Evolutionary conservation across 1,140 invertebrate genomes (phyloP), one percentile per base, ranked within the genome.

Genomic region (Drosophila ambigua): DNA sequence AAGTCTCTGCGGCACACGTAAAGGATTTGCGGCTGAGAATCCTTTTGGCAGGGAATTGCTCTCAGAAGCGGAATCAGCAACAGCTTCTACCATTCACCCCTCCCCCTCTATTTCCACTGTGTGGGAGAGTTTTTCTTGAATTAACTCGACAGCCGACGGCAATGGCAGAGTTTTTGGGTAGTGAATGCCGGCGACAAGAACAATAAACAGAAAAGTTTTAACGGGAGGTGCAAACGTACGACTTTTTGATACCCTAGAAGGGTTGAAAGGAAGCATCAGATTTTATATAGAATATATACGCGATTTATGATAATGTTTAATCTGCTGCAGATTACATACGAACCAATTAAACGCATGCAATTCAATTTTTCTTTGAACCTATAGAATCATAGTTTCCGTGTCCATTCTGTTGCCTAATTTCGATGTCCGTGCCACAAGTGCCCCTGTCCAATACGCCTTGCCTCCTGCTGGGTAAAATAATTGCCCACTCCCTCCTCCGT

Each of bases 1-100:
- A 81, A 68, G 84, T 79, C 79, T 44, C 52, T n/a, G 50, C 62
- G 69, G 74, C 74, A 82, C 82, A 75, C 76, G 80, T 61, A 76
- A 84, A 84, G 80, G 81, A 71, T 77, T 87, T 68, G 48, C 78
- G 59, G 71, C 68, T 55, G 44, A 45, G 63, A 78, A 85, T 80
- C 81, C 81, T 80, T 85, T 50, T 39, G 45, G 16, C 23, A 26
- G 41, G 13, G 20, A 73, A 72, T 39, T 57, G 50, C 49, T 66
- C 67, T 72, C 11, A 24, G 28, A 57, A 53, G 71, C 58, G 65
- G 65, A 68, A 68, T 68, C 65, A 54, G 65, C 65, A 68, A 68
- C 65, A 68, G 65, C 65, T 69, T 69, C 51, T 68, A 51, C 67
- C 67, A 50, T 57, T 57, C 64, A 67, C 41, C 45, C 24, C 60